phyloP scores from a whole-genome alignment of 1,140 invertebrate genomes.

The Cardiocondyla obscurior region DNA sequence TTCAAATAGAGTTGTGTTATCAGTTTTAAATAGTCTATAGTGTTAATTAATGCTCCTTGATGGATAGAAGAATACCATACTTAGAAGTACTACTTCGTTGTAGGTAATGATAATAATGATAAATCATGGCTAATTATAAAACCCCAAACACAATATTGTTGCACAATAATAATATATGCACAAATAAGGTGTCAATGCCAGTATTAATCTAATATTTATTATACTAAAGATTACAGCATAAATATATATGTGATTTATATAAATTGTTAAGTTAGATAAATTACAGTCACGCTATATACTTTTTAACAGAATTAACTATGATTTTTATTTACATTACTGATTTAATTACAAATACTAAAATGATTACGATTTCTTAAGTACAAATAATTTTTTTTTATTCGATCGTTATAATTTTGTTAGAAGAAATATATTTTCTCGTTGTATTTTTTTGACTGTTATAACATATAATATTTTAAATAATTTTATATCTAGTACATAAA shows the following conservation, averaged over 20 bases:
- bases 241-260: conserved; percentile 17
- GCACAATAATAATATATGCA: conserved; percentile 23
- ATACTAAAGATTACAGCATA: neutral
- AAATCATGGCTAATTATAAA: conserved; percentile 60
- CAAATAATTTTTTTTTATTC: conserved; percentile 19
- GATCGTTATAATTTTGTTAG: conserved; percentile 18
- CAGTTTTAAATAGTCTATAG: conserved; percentile 17
- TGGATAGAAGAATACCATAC: conserved; percentile 1
- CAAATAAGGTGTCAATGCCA: conserved; percentile 9
- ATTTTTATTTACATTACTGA: neutral
- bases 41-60: neutral
- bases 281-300: neutral
- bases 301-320: conserved; percentile 3
- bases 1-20: neutral
- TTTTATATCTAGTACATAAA: conserved; percentile 16
- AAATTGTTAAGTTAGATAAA: too few relatives aligned
- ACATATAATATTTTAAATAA: neutral
- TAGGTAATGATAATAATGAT: conserved; percentile 1
- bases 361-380: conserved; percentile 11
- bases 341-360: neutral
- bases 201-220: conserved; percentile 1
- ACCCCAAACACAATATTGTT: conserved; percentile 36
- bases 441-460: neutral
- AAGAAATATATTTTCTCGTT: conserved; percentile 22
- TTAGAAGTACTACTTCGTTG: neutral